Evolutionary conservation across 1,140 invertebrate species (phyloP).

Genomic region (Stegodyphus dumicola): DNA sequence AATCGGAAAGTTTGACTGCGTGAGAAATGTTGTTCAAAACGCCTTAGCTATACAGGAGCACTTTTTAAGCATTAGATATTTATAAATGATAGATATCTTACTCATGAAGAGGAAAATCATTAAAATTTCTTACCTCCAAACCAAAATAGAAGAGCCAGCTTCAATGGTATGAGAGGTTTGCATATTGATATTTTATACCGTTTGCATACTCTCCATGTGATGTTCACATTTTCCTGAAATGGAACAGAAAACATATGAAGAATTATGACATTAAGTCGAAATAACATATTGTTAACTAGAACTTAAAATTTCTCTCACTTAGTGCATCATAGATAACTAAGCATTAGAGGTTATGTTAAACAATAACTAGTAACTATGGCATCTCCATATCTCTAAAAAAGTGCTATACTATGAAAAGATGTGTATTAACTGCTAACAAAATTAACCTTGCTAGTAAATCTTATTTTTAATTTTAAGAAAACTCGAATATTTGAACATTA

Average conservation of each 20-base stretch:
- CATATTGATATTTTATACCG: constrained; percentile 27
- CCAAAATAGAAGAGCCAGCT: constrained; percentile 32
- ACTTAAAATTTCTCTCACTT: neutral
- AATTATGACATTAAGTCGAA: neutral
- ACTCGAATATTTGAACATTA: too few relatives aligned
- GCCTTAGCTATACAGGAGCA: neutral
- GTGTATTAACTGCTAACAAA: too few relatives aligned
- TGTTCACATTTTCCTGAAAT: constrained; percentile 14
- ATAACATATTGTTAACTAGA: neutral
- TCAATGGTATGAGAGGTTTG: constrained; percentile 39
- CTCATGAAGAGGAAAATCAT: neutral
- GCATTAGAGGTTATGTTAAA: too few relatives aligned
- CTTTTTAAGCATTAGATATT: neutral
- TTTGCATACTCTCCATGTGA: constrained; percentile 17
- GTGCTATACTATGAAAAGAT: too few relatives aligned
- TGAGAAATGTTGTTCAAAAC: neutral
- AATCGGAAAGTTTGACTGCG: too few relatives aligned
- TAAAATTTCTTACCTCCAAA: constrained; percentile 34
- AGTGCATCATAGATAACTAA: neutral
- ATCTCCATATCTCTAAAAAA: too few relatives aligned
- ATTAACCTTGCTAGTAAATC: too few relatives aligned
- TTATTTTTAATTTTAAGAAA: too few relatives aligned
- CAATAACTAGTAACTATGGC: too few relatives aligned
- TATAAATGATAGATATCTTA: neutral
- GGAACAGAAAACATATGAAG: neutral